Percentiles rank a stretch among this genome's conserved stretches.
Evolutionary conservation across 2,797 vertebrate species (phyloP).

Genomic region (Chelonia mydas): DNA sequence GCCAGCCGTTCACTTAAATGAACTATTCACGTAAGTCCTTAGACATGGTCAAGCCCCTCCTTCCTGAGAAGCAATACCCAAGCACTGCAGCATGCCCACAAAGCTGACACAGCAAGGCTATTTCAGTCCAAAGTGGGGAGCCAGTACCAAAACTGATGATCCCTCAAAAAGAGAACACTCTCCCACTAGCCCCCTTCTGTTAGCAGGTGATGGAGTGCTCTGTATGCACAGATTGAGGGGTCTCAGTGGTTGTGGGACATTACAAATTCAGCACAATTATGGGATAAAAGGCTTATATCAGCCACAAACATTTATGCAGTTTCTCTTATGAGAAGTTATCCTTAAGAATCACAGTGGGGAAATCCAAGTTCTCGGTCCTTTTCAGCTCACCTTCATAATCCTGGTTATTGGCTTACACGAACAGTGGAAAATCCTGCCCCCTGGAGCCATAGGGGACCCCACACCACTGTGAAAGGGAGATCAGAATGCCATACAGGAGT

Average conservation of each 20-base stretch:
- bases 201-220: neutral
- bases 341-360: neutral
- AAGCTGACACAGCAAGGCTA: neutral
- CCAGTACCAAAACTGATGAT: constrained; percentile 5
- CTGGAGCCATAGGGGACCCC: neutral
- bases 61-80: constrained; percentile 21
- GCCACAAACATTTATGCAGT: neutral
- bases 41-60: constrained; percentile 1
- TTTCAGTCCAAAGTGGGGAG: constrained; percentile 42
- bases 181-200: constrained; percentile 23
- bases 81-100: constrained; percentile 26
- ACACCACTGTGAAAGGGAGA: neutral
- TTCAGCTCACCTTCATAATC: neutral
- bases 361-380: neutral
- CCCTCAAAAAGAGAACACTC: neutral
- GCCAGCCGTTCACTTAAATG: neutral
- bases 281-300: neutral
- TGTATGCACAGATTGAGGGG: neutral
- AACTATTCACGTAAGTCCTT: neutral
- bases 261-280: neutral
- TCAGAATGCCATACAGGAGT: neutral
- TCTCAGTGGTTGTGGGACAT: neutral
- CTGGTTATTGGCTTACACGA: constrained; percentile 13
- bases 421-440: neutral
- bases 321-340: neutral